Percentiles rank a stretch among this genome's conserved stretches.
These are phyloP conservation scores for Drosophila formosana DNA, from an alignment of 2,888 invertebrate genomes.

Conservation along the genomic window DNA sequence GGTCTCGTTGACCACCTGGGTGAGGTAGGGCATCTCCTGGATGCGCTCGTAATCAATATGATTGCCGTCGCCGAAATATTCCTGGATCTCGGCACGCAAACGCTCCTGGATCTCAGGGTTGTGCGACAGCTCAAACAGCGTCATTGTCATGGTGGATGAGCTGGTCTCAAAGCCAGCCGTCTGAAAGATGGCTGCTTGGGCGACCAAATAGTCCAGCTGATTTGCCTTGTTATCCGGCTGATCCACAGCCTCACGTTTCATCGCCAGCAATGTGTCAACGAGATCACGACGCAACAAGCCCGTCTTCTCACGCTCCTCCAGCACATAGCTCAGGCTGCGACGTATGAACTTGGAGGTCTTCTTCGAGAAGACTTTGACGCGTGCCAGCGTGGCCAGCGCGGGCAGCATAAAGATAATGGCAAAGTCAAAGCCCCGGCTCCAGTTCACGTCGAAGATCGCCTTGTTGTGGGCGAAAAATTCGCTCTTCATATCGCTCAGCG, in stretches of 20 bases:
- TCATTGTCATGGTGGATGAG: constrained; percentile 84
- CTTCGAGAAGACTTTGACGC: constrained; percentile 63
- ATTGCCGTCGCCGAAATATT: constrained; percentile 50
- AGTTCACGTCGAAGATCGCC: constrained; percentile 53
- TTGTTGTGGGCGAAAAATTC: constrained; percentile 79
- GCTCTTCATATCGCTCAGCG: constrained; percentile 79
- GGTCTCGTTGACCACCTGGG: constrained; percentile 82
- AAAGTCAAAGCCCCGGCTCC: constrained; percentile 57
- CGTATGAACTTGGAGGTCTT: constrained; percentile 76
- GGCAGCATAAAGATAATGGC: constrained; percentile 65
- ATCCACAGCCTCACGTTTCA: constrained; percentile 69
- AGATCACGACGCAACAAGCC: constrained; percentile 84
- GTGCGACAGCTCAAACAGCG: constrained; percentile 83
- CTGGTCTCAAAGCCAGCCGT: constrained; percentile 83
- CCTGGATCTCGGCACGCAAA: constrained; percentile 84
- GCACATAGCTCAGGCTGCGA: constrained; percentile 78
- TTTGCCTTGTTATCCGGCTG: constrained; percentile 23
- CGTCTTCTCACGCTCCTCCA: constrained; percentile 82
- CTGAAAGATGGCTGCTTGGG: constrained; percentile 83
- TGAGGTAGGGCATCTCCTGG: constrained; percentile 84
- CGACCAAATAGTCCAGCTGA: constrained; percentile 69
- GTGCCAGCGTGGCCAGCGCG: constrained; percentile 51
- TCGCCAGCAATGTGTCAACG: constrained; percentile 84
- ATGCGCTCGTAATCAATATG: constrained; percentile 84
- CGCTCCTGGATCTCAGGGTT: constrained; percentile 83